Base-by-base conservation (phyloP, 1,140 invertebrate genomes). In the Adelges cooleyi region DNA sequence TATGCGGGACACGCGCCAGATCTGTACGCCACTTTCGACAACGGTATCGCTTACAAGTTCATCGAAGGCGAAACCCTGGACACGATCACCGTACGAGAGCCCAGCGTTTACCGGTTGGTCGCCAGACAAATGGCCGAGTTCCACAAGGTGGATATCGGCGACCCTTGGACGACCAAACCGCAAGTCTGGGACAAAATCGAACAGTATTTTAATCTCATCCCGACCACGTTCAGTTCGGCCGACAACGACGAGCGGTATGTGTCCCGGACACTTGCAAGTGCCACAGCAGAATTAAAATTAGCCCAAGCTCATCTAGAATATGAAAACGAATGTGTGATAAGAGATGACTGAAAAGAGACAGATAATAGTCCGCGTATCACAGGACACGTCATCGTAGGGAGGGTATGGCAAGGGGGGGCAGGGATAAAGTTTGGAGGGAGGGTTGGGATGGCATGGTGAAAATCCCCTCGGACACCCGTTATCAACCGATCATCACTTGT, bases 1-100 rank as follows among this genome's bases (percentile, higher is more conserved):
- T 80, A 81, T 70, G 80, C 82, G 68, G 88, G 86, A 13, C 81
- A 90, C 68, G 90, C 90, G 68, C 88, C 93, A 59, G 80, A 84
- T 54, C 77, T 98, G 38, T 94, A 92, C 78, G 92, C 90, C 44
- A 85, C 86, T 25, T 98, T 98, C 77, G 81, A 85, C 67, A 99
- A 99, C 80, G 96, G 95, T 22, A 79, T 98, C 67, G 87, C 85
- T 18, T 99, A 98, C 76, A 85, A 93, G 76, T 99, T 86, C 77
- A 82, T 92, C 68, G 84, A 85, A 69, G 96, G 96, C 36, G 79
- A 81, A 65, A 89, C 86, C 18, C 73, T 97, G 11, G 86, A 84
- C 68, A 75, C 79, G 20, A 79, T 86, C 36, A 82, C 80, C 68
- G 86, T 95, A 4, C 76, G 82, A 67, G 77, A 87, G 50, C 77